Evolutionary conservation across 2,113 vertebrate genomes (phyloP), one percentile per base, ranked within the genome.

Genomic region (Dicaeum eximium): DNA sequence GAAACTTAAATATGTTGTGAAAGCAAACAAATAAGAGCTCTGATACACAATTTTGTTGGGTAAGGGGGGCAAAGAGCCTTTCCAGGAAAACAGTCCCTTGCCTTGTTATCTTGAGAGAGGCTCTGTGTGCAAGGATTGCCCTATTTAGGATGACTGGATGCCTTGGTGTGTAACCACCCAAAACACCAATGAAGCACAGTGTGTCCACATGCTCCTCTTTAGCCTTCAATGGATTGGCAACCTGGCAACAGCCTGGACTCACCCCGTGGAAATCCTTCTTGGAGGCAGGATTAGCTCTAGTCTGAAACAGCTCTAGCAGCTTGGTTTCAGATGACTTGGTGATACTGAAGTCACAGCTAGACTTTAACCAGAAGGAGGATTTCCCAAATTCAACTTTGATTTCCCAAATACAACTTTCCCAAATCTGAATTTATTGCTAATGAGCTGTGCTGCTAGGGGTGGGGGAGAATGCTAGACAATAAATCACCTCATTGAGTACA

Each of bases 381-480:
- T 88, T 50, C 58, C 30, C 61, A 88, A 51, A 40, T 18, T 78
- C 14, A 64, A 11, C 11, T 75, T 47, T 53, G 48, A 53, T 60
- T 15, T 44, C 38, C 28, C 19, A 65, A 82, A 70, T 22, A 30
- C n/a, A n/a, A n/a, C n/a, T 60, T 15, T 44, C 38, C 28, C 19
- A 65, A 82, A 70, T 22, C 30, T 66, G 53, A 54, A 57, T 40
- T 35, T 75, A 72, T 37, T 82, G 51, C 58, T 94, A 67, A 48
- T 66, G 79, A 80, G 30, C 24, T 71, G 23, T 33, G 44, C 65
- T 70, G 38, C 12, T 19, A 20, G 7, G 22, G 22, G 10, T 19
- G 22, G 7, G 22, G 22, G 10, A n/a, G 19, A 90, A 31, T 0
- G 0, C 19, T 24, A 9, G 35, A 44, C 21, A 72, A 77, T n/a